Evolutionary conservation across 2,888 invertebrate species (phyloP).

Genomic region (Philereme vetulata): DNA sequence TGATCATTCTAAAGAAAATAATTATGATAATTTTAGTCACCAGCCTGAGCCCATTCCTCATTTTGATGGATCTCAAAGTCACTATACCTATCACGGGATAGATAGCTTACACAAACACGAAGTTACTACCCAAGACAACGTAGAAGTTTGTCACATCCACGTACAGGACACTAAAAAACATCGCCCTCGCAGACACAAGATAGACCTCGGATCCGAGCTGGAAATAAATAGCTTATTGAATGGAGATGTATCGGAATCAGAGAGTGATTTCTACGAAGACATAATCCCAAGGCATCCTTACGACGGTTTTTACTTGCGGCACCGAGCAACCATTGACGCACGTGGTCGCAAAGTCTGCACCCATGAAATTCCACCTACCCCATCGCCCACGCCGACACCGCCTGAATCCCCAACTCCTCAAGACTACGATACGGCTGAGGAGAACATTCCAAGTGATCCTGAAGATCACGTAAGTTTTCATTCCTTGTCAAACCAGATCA

Average conservation of each 20-base stretch:
- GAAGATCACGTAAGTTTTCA: slow-evolving; percentile 66
- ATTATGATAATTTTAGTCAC: slow-evolving; percentile 33
- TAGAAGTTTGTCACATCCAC: slow-evolving; percentile 56
- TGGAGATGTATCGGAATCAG: slow-evolving; percentile 59
- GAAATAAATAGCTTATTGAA: slow-evolving; percentile 46
- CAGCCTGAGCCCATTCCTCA: slow-evolving; percentile 32
- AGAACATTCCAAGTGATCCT: slow-evolving; percentile 45
- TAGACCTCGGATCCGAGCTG: slow-evolving; percentile 37
- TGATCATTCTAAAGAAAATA: slow-evolving; percentile 32
- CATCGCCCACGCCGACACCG: slow-evolving; percentile 56
- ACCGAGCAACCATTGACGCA: slow-evolving; percentile 67
- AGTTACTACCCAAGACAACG: slow-evolving; percentile 36
- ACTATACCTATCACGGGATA: slow-evolving; percentile 34
- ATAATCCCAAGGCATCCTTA: slow-evolving; percentile 77
- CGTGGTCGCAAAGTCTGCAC: slow-evolving; percentile 72
- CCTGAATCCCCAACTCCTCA: slow-evolving; percentile 53
- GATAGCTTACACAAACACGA: slow-evolving; percentile 29
- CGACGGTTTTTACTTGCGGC: slow-evolving; percentile 76
- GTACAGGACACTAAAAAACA: slow-evolving; percentile 48
- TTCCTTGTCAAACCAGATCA: slow-evolving; percentile 18
- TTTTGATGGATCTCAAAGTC: slow-evolving; percentile 29
- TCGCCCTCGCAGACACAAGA: slow-evolving; percentile 41
- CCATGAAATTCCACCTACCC: slow-evolving; percentile 71
- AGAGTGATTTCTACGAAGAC: slow-evolving; percentile 62
- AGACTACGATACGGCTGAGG: slow-evolving; percentile 50